Evolutionary conservation across 2,888 invertebrate genomes (phyloP), one percentile per base, ranked within the genome.

Genomic region (Phyto melanocephala): DNA sequence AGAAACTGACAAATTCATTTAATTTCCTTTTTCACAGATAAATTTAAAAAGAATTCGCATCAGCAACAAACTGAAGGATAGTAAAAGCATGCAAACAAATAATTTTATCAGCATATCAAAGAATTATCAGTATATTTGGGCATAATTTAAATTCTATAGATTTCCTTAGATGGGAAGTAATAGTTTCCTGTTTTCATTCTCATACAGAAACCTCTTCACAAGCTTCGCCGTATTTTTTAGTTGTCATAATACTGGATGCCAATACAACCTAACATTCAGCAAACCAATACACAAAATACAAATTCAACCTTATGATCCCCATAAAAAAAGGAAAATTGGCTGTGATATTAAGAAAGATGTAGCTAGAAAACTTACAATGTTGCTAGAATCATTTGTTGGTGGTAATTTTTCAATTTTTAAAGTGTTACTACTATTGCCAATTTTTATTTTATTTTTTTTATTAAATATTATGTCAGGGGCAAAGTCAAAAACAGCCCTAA

Each of bases 61-160:
- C 11, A 13, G 0, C 15, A 40, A 52, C 10, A 24, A n/a, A 22
- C 22, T 37, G 24, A 40, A 45, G 45, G 6, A 3, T 6, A 17
- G 20, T 2, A 45, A n/a, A n/a, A 35, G 4, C 10, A 17, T 10
- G 22, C 28, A 28, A 3, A 28, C 28, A 28, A 28, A 28, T 28
- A 6, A 28, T 6, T 28, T 28, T 28, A 58, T 58, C 22, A 35
- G n/a, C 11, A 22, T 78, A 68, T 63, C 47, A 58, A 52, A 65
- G 20, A 45, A 47, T 47, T 58, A 65, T 60, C 75, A 75, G 70
- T 65, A 75, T 75, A 70, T 70, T 78, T 75, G 60, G 22, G 24
- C 22, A 74, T 75, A 82, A 79, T 82, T 75, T 79, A 71, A 75
- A 75, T 82, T 82, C 78, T 82, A 79, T 75, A 75, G 65, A 67